These are phyloP conservation scores for Parnassius apollo DNA, from an alignment of 2,888 invertebrate species.

Conservation along the genomic window DNA sequence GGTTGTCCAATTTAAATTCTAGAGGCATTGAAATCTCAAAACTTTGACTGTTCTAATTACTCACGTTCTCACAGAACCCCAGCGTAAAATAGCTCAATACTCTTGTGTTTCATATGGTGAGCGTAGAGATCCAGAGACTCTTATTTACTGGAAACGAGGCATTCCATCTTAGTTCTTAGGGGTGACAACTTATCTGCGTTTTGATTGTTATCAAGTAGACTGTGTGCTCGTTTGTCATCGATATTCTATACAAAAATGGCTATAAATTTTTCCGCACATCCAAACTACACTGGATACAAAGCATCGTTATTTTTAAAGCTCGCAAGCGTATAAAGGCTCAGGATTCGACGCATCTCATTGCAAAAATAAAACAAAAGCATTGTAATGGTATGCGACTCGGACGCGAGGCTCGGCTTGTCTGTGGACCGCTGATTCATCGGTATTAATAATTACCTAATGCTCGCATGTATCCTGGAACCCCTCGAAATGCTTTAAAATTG, in stretches of 20 bases:
- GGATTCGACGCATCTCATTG: slow-evolving; percentile 24
- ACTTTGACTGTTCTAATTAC: too few species aligned
- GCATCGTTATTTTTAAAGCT: slow-evolving; percentile 19
- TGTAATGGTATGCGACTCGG: slow-evolving; percentile 24
- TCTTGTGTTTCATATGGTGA: too few species aligned
- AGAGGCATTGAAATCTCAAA: too few species aligned
- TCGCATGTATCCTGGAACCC: slow-evolving; percentile 16
- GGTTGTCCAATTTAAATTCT: too few species aligned
- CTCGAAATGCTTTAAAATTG: slow-evolving; percentile 8
- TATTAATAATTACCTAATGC: slow-evolving; percentile 28
- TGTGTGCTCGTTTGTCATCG: too few species aligned
- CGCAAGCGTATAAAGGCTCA: slow-evolving; percentile 12
- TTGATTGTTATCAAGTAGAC: too few species aligned
- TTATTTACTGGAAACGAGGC: too few species aligned
- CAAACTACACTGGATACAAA: neutral
- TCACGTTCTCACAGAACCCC: too few species aligned
- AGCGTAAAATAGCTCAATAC: too few species aligned
- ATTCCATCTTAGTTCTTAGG: too few species aligned
- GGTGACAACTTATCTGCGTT: too few species aligned
- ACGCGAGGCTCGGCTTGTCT: slow-evolving; percentile 20
- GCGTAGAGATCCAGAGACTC: too few species aligned
- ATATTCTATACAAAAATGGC: neutral
- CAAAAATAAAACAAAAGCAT: slow-evolving; percentile 26
- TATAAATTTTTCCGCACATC: neutral
- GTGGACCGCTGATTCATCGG: slow-evolving; percentile 25